Evolutionary conservation across 2,797 vertebrate genomes (phyloP).

Genomic region (Girardinus metallicus): DNA sequence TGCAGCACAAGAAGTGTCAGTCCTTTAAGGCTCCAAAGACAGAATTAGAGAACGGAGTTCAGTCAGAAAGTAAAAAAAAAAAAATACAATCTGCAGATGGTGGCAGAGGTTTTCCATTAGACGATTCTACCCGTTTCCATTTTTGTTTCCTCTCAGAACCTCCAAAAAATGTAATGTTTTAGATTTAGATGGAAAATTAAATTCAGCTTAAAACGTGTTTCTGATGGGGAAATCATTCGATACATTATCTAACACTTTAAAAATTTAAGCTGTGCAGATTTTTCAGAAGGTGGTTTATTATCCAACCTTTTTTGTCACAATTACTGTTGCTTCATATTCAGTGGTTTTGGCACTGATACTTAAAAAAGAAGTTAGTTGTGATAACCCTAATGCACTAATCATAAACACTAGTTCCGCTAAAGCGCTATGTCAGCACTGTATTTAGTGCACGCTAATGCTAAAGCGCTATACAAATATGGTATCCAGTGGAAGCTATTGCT

Average conservation of each 20-base stretch:
- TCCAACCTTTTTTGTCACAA: neutral
- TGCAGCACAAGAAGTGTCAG: neutral
- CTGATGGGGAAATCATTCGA: neutral
- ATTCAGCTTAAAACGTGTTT: no score
- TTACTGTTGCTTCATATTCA: neutral
- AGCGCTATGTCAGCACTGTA: no score
- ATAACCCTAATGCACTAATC: no score
- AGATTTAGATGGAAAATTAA: neutral
- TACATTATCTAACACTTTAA: neutral
- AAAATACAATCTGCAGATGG: no score
- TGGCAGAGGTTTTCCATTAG: neutral
- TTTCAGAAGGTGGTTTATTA: neutral
- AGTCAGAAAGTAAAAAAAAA: neutral
- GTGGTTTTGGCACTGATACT: neutral
- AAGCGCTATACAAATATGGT: no score
- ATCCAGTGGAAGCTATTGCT: no score
- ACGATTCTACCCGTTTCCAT: neutral
- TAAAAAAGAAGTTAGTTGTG: no score
- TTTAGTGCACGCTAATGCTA: no score
- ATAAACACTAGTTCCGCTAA: no score
- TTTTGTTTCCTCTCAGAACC: neutral
- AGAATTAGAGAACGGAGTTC: neutral
- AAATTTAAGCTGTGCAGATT: neutral
- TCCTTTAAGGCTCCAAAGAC: neutral
- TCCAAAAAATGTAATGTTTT: neutral